Percentiles rank a stretch among this genome's conserved stretches.
Conservation (phyloP, 2,888 invertebrate genomes). For the Pseudanteris insignis region DNA sequence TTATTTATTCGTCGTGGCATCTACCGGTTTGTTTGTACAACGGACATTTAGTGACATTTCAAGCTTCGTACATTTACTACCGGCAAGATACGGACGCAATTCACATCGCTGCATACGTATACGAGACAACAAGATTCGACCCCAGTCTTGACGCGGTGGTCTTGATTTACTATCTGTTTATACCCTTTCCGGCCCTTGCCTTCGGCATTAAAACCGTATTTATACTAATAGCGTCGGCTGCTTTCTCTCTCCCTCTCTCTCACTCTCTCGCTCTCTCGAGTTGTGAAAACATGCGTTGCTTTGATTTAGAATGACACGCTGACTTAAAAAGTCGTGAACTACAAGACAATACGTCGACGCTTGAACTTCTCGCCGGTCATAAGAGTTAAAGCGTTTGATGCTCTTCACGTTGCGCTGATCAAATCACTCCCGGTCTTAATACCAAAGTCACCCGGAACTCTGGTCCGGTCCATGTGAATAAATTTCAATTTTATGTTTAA, state of each 20-base stretch:
- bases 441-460: too few species aligned
- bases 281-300: slow-evolving; percentile 44
- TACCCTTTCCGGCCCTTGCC: slow-evolving; percentile 57
- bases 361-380: background rate
- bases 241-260: too few species aligned
- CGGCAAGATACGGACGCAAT: slow-evolving; percentile 31
- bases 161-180: slow-evolving; percentile 65
- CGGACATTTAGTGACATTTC: slow-evolving; percentile 32
- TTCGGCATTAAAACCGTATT: slow-evolving; percentile 64
- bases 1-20: slow-evolving; percentile 24
- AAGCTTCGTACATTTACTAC: slow-evolving; percentile 46
- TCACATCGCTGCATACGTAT: slow-evolving; percentile 23
- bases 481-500: too few species aligned
- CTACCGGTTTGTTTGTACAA: slow-evolving; percentile 33
- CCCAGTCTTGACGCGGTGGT: slow-evolving; percentile 42
- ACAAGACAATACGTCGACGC: slow-evolving; percentile 24
- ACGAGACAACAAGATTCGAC: slow-evolving; percentile 20
- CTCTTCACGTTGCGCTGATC: too few species aligned
- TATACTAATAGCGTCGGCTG: slow-evolving; percentile 60
- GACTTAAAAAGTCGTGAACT: slow-evolving; percentile 39
- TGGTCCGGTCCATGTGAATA: too few species aligned
- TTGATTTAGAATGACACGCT: slow-evolving; percentile 51
- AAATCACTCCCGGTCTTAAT: too few species aligned
- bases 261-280: too few species aligned
- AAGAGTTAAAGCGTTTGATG: too few species aligned